Percentiles rank a stretch among this genome's conserved stretches.
Conservation (phyloP, 2,113 vertebrate genomes). For the Silurus meridionalis region DNA sequence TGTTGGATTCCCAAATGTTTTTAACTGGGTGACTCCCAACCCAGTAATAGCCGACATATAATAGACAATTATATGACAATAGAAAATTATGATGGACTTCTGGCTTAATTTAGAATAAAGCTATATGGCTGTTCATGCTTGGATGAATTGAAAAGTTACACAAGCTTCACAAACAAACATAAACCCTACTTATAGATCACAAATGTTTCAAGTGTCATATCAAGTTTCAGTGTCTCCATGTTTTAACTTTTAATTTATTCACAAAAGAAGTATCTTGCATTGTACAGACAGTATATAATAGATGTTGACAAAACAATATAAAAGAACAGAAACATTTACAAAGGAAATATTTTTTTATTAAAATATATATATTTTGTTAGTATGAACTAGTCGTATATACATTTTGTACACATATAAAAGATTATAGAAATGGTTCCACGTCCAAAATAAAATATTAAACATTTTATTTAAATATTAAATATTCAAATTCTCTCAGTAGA, state of each 20-base stretch:
- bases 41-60: too few relatives aligned
- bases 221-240: background rate
- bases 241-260: background rate
- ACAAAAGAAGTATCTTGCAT: background rate
- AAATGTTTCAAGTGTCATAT: background rate
- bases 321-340: background rate
- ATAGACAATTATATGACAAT: too few relatives aligned
- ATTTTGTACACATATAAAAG: constrained; percentile 16
- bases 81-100: background rate
- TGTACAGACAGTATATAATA: background rate
- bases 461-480: constrained; percentile 50
- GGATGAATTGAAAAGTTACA: too few relatives aligned
- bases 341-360: constrained; percentile 31
- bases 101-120: background rate
- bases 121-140: background rate
- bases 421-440: background rate
- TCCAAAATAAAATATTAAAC: constrained; percentile 27
- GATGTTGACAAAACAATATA: constrained; percentile 9
- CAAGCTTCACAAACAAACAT: background rate
- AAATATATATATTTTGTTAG: constrained; percentile 23
- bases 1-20: background rate
- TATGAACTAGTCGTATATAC: background rate
- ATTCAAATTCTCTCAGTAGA: background rate
- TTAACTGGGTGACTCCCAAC: background rate
- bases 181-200: background rate